Percentiles rank a stretch among this genome's conserved stretches.
Evolutionary conservation across 1,140 invertebrate genomes (phyloP).

Genomic region (Tetramorium simillimum): DNA sequence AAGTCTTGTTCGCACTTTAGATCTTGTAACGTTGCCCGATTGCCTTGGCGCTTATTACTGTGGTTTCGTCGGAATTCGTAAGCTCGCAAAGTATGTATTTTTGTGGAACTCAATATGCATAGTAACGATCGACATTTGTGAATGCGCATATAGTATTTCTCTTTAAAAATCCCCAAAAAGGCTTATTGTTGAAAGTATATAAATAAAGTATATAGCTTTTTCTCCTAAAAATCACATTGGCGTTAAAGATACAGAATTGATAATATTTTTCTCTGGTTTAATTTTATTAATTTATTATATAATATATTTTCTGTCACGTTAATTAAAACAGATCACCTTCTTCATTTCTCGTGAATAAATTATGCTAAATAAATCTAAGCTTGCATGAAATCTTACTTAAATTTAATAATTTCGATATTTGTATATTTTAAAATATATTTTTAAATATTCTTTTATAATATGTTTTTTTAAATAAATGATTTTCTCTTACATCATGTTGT

Average conservation of each 20-base stretch:
- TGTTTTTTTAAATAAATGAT: neutral
- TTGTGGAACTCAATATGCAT: slow-evolving; percentile 21
- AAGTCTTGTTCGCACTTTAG: slow-evolving; percentile 8
- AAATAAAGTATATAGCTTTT: neutral
- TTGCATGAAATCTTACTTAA: neutral
- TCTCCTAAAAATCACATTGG: neutral
- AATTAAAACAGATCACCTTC: neutral
- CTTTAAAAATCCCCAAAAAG: neutral
- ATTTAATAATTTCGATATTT: neutral
- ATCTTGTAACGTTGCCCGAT: slow-evolving; percentile 38
- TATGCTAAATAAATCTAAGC: neutral
- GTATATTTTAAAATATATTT: neutral
- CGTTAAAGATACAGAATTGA: neutral
- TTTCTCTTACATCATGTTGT: neutral
- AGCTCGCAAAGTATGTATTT: neutral
- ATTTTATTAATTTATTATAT: neutral
- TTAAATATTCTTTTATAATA: neutral
- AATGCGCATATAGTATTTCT: neutral
- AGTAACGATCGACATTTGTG: neutral
- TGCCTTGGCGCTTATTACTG: slow-evolving; percentile 24
- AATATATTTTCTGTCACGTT: neutral
- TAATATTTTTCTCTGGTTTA: neutral
- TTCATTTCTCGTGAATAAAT: neutral
- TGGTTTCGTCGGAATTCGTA: neutral
- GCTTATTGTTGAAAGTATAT: neutral